These are phyloP conservation scores for Microtus richardsoni DNA, from an alignment of 2,113 vertebrate species.

Conservation along the genomic window DNA sequence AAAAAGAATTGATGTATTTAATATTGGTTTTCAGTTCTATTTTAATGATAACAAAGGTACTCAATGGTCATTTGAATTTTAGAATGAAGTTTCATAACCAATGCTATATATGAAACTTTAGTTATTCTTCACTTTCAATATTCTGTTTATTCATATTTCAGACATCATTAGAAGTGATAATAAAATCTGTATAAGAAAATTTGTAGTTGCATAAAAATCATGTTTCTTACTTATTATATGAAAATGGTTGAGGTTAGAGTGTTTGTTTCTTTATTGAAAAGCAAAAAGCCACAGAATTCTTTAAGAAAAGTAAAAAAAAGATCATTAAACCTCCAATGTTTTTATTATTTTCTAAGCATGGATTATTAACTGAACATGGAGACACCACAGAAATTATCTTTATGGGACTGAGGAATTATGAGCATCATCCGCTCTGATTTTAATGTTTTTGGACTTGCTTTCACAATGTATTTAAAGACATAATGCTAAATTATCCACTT, in stretches of 20 bases:
- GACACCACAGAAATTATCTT: not conserved
- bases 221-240: not conserved
- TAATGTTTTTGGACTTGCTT: not conserved
- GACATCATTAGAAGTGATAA: not conserved
- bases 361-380: not conserved
- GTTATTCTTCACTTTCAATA: not conserved
- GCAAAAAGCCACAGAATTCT: not conserved
- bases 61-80: not conserved
- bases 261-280: not conserved
- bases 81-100: not conserved
- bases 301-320: slow-evolving; percentile 12
- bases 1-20: not conserved
- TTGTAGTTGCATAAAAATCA: not conserved
- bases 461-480: not conserved
- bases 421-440: not conserved
- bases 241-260: not conserved
- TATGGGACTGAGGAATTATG: not conserved
- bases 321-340: not conserved
- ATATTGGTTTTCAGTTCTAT: not conserved
- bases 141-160: not conserved
- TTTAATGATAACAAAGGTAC: not conserved
- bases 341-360: not conserved
- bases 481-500: not conserved
- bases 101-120: not conserved
- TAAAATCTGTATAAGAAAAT: not conserved